phyloP scores from a whole-genome alignment of 1,140 invertebrate genomes.

The Cyclargus thomasi region DNA sequence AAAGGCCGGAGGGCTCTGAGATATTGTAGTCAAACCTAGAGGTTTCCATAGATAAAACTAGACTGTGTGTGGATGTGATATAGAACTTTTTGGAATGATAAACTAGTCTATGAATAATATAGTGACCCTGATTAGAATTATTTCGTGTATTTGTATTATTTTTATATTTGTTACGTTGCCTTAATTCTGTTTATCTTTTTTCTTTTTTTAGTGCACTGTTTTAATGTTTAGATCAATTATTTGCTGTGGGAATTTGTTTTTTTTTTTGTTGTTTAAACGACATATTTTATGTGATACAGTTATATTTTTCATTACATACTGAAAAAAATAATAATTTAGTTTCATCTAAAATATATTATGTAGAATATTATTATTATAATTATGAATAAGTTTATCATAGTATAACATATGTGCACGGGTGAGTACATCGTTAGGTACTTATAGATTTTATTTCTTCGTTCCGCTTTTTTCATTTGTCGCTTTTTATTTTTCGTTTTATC shows the following conservation, averaged over 20 bases:
- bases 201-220: neutral
- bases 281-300: neutral
- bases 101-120: neutral
- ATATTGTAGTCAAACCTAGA: conserved; percentile 26
- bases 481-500: conserved; percentile 40
- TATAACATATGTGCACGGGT: conserved; percentile 33
- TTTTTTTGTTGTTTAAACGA: conserved; percentile 16
- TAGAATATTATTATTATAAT: no score
- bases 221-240: conserved; percentile 9
- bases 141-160: neutral
- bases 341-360: no score
- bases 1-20: neutral
- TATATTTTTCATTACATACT: no score
- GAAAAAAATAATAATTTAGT: no score
- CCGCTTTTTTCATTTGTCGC: conserved; percentile 61
- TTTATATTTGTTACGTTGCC: conserved; percentile 12
- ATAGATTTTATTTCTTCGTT: conserved; percentile 28
- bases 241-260: conserved; percentile 18
- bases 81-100: neutral
- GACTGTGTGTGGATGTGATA: neutral
- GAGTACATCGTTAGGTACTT: conserved; percentile 36
- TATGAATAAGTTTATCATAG: conserved; percentile 14
- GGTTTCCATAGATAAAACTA: neutral
- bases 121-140: neutral
- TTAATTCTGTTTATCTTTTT: conserved; percentile 5